Percentiles rank a stretch among this genome's conserved stretches.
phyloP scores from a whole-genome alignment of 2,797 vertebrate genomes.

The Melanotaenia boesemani region DNA sequence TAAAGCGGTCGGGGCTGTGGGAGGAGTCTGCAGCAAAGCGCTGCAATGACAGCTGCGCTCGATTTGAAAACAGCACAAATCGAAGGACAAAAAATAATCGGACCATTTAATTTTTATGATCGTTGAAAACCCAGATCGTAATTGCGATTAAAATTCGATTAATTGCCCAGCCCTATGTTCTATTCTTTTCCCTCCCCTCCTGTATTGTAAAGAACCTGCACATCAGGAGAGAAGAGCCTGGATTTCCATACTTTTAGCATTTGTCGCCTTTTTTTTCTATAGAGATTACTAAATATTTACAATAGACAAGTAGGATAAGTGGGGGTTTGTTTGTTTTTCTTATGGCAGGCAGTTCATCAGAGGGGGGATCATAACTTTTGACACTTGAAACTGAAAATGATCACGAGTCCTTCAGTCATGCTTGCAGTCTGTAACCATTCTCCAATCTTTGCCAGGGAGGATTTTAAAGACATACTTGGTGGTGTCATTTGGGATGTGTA shows the following conservation, averaged over 20 bases:
- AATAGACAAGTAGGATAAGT: slow-evolving; percentile 37
- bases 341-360: slow-evolving; percentile 49
- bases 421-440: slow-evolving; percentile 51
- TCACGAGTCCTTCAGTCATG: slow-evolving; percentile 49
- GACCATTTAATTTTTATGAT: too few relatives aligned
- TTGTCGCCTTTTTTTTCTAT: slow-evolving; percentile 16
- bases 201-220: too few relatives aligned
- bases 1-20: too few relatives aligned
- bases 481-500: slow-evolving; percentile 5
- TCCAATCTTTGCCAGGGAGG: slow-evolving; percentile 22
- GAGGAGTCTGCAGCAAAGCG: too few relatives aligned
- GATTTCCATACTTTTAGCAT: slow-evolving; percentile 12
- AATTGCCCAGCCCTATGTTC: too few relatives aligned
- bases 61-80: too few relatives aligned
- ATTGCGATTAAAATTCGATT: too few relatives aligned
- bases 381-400: slow-evolving; percentile 40
- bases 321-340: slow-evolving; percentile 43
- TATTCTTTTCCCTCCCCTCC: too few relatives aligned
- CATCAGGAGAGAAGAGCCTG: neutral
- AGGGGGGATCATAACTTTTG: slow-evolving; percentile 51
- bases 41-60: too few relatives aligned
- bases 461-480: slow-evolving; percentile 12
- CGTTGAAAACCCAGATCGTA: too few relatives aligned
- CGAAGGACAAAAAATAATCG: too few relatives aligned
- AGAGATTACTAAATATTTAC: slow-evolving; percentile 41